Evolutionary conservation across 2,888 invertebrate genomes (phyloP), one percentile per base, ranked within the genome.

Genomic region (Augiades crinisus): DNA sequence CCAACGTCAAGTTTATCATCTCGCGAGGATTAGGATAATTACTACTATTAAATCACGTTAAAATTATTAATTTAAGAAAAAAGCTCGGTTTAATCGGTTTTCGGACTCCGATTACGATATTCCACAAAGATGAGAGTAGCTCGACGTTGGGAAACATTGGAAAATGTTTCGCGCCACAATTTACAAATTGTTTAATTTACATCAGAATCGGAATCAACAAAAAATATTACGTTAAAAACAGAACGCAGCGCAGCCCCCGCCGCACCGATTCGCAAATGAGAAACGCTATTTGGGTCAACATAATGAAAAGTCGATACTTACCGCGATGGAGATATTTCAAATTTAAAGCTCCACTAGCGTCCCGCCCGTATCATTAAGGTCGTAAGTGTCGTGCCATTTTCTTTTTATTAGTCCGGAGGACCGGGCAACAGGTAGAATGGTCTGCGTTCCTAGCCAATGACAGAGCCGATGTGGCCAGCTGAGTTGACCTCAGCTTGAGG

Each of bases 401-500:
- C 14, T 34, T 45, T 24, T 45, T 45, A 33, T 36, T 36, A 41
- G 10, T 19, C 43, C 14, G 19, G 24, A n/a, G 27, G 27, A 36
- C 34, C 56, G 59, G 54, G 56, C 52, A 60, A 67, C 77, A 77
- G 74, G 74, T 78, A 76, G 67, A 75, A 37, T 61, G 61, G 64
- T 63, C 64, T 65, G 69, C 70, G 69, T 75, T 67, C 72, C 72
- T 67, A 68, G 64, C 67, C 70, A 73, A 72, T 76, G 75, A 78
- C 72, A 64, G 62, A 58, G 65, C 58, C 58, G 59, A 55, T 33
- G 52, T 54, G 52, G 41, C 58, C 50, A 44, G 54, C 60, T 61
- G 61, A 53, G 55, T 57, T 60, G 57, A 63, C 62, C 66, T 61
- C 67, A 61, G 58, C 30, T 57, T 58, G 59, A 63, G 57, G 57